Evolutionary conservation across 2,797 vertebrate genomes (phyloP), one percentile per base, ranked within the genome.

Genomic region (Mus caroli): DNA sequence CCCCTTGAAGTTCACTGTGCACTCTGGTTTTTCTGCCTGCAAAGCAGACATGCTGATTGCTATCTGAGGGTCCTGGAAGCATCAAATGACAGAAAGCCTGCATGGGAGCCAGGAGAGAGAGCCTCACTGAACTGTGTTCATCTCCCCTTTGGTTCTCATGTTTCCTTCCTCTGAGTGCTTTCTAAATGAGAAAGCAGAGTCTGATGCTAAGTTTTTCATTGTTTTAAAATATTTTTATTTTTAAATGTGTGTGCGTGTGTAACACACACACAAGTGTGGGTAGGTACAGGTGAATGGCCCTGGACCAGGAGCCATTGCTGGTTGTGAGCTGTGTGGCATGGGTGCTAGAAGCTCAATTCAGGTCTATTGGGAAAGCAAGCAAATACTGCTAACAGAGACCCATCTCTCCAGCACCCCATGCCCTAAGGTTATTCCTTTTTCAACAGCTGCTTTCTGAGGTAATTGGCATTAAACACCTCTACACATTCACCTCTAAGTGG

Each of bases 51-150:
- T 3, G 40, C 6, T 13, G 58, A 77, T 5, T 46, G 56, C 31
- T 4, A 28, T 14, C 28, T 26, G 56, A n/a, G 56, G 40, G 3
- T 78, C 43, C 56, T 1, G 13, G 40, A 24, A 46, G 56, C 46
- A 40, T 54, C 64, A 60, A 28, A 56, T 34, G 87, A 77, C 54
- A 26, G 56, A 77, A 13, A 46, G 24, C 31, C 64, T 12, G 3
- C 2, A 14, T 17, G 31, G 52, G 67, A 37, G 37, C 19, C 7
- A 1, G 1, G 26, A 3, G 82, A n/a, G 26, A 3, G 82, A n/a
- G 22, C 24, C 28, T 62, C 54, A 28, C 1, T 0, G 7, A 15
- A 31, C 31, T 0, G 0, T 11, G 52, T 26, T 34, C 3, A 14
- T 58, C 75, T 67, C 31, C 43, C 64, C 64, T 15, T 28, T 0